These are phyloP conservation scores for Idaea dimidiata DNA, from an alignment of 2,888 invertebrate genomes.

Conservation along the genomic window DNA sequence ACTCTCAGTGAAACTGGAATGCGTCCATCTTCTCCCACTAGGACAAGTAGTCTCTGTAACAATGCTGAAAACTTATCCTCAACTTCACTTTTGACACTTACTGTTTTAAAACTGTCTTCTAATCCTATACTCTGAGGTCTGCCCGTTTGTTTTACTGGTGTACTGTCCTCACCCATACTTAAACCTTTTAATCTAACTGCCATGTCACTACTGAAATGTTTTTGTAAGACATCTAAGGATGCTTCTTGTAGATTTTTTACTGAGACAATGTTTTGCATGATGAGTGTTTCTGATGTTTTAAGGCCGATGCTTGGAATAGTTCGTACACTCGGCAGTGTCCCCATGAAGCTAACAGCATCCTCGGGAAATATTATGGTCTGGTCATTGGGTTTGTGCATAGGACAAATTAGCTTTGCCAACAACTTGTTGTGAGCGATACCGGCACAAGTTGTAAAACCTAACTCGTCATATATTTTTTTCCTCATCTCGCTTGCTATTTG, in stretches of 20 bases:
- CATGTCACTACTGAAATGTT: constrained; percentile 84
- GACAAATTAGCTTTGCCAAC: constrained; percentile 88
- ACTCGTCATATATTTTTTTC: constrained; percentile 82
- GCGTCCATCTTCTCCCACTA: constrained; percentile 89
- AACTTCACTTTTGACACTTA: constrained; percentile 87
- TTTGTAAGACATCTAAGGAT: constrained; percentile 79
- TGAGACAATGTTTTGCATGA: constrained; percentile 83
- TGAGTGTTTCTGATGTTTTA: constrained; percentile 83
- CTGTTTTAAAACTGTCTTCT: constrained; percentile 88
- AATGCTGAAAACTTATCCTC: constrained; percentile 86
- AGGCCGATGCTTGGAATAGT: constrained; percentile 89
- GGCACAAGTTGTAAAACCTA: constrained; percentile 89
- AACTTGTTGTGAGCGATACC: constrained; percentile 93
- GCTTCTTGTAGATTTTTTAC: constrained; percentile 85
- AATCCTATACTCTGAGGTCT: constrained; percentile 90
- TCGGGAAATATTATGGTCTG: constrained; percentile 90
- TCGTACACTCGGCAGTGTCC: constrained; percentile 81
- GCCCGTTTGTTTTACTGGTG: constrained; percentile 86
- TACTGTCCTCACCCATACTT: constrained; percentile 87
- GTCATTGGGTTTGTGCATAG: constrained; percentile 89
- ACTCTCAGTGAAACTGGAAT: constrained; percentile 88
- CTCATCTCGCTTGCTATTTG: constrained; percentile 89
- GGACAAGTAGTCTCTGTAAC: constrained; percentile 84
- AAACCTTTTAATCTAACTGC: constrained; percentile 85
- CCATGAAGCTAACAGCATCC: constrained; percentile 83